These are phyloP conservation scores for Adela reaumurella DNA, from an alignment of 2,888 invertebrate species.

Conservation along the genomic window DNA sequence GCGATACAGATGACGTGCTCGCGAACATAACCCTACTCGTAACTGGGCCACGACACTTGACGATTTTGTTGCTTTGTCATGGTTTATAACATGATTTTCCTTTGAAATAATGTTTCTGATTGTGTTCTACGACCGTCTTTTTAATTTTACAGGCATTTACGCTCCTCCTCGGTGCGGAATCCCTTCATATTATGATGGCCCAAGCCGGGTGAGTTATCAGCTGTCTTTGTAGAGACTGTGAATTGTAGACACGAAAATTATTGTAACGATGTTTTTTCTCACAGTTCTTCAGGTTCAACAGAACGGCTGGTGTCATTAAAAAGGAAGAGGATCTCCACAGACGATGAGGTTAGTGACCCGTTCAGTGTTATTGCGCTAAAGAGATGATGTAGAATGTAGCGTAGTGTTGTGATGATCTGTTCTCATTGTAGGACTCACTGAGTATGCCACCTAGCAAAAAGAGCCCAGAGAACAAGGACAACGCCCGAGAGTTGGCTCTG, in stretches of 20 bases:
- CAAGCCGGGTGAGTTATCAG: slow-evolving; percentile 49
- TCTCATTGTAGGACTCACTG: slow-evolving; percentile 33
- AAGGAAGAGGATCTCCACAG: slow-evolving; percentile 42
- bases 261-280: too few species aligned
- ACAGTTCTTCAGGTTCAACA: slow-evolving; percentile 33
- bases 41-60: slow-evolving; percentile 38
- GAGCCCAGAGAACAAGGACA: slow-evolving; percentile 25
- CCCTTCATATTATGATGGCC: slow-evolving; percentile 23
- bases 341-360: slow-evolving; percentile 38
- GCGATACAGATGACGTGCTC: not conserved
- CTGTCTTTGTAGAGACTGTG: too few species aligned
- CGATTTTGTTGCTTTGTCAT: not conserved
- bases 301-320: slow-evolving; percentile 37
- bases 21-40: slow-evolving; percentile 50
- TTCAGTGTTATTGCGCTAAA: too few species aligned
- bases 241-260: too few species aligned
- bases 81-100: not conserved
- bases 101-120: not conserved
- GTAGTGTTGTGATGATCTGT: slow-evolving; percentile 3
- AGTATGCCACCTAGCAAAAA: slow-evolving; percentile 44
- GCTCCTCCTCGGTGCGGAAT: not conserved
- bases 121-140: not conserved
- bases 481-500: slow-evolving; percentile 28
- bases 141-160: not conserved
- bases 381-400: too few species aligned